These are phyloP conservation scores for Patella pellucida DNA, from an alignment of 2,888 invertebrate species.

Conservation along the genomic window DNA sequence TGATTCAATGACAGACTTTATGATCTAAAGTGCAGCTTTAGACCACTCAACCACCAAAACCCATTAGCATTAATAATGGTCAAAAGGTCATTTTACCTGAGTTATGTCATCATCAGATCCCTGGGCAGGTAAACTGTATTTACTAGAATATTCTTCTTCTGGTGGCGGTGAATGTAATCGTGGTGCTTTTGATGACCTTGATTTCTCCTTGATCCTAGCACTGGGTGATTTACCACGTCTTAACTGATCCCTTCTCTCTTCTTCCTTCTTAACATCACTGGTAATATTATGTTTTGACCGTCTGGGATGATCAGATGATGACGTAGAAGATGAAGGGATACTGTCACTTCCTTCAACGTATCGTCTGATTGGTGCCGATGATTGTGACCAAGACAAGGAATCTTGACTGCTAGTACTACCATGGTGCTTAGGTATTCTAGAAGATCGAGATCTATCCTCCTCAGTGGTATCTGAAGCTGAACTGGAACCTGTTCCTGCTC, in stretches of 20 bases:
- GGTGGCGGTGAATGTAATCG: constrained; percentile 62
- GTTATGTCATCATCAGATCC: constrained; percentile 34
- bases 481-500: neutral
- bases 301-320: constrained; percentile 19
- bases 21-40: too few species aligned
- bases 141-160: constrained; percentile 34
- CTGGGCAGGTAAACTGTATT: constrained; percentile 31
- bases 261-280: constrained; percentile 52
- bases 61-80: neutral
- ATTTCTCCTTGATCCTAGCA: constrained; percentile 64
- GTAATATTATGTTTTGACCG: constrained; percentile 36
- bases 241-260: constrained; percentile 51
- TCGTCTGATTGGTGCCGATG: constrained; percentile 40
- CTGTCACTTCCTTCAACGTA: constrained; percentile 61
- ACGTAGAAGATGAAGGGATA: constrained; percentile 30
- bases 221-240: constrained; percentile 63
- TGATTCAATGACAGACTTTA: too few species aligned
- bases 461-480: neutral
- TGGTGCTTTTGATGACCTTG: constrained; percentile 58
- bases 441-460: constrained; percentile 22
- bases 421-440: constrained; percentile 36
- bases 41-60: too few species aligned
- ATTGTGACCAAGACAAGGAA: constrained; percentile 15
- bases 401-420: constrained; percentile 28
- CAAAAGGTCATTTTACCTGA: neutral